phyloP scores from a whole-genome alignment of 1,140 invertebrate genomes.

The Drosophila ironensis region DNA sequence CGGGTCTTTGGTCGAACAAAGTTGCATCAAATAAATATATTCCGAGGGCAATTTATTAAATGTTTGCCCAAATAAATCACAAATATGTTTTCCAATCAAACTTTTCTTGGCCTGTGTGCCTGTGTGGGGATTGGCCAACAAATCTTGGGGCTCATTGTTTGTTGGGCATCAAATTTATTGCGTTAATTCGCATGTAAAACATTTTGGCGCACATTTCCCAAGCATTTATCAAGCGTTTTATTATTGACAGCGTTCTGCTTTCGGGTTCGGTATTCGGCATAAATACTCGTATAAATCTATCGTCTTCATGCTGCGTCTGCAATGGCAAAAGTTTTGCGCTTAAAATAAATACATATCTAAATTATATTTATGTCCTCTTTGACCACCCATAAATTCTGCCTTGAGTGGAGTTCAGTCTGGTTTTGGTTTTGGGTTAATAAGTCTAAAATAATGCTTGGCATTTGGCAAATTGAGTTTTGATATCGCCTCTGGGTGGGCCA shows the following conservation, averaged over 20 bases:
- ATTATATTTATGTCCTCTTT: slow-evolving; percentile 44
- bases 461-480: slow-evolving; percentile 57
- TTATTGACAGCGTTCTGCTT: slow-evolving; percentile 67
- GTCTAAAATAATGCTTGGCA: slow-evolving; percentile 39
- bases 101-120: slow-evolving; percentile 18
- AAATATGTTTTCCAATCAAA: slow-evolving; percentile 76
- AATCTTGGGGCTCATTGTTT: slow-evolving; percentile 46
- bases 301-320: slow-evolving; percentile 13
- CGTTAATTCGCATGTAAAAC: slow-evolving; percentile 77
- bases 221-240: slow-evolving; percentile 77
- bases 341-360: slow-evolving; percentile 65
- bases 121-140: slow-evolving; percentile 3
- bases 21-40: slow-evolving; percentile 69
- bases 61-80: slow-evolving; percentile 78
- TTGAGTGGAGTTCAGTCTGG: slow-evolving; percentile 5
- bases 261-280: slow-evolving; percentile 3
- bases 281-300: slow-evolving; percentile 13
- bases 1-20: slow-evolving; percentile 41
- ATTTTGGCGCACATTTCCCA: slow-evolving; percentile 64
- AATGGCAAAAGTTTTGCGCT: slow-evolving; percentile 56
- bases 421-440: slow-evolving; percentile 36
- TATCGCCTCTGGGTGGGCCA: slow-evolving; percentile 24
- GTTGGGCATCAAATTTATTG: slow-evolving; percentile 68
- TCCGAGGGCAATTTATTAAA: slow-evolving; percentile 70
- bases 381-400: slow-evolving; percentile 64